Conservation (phyloP, 1,140 invertebrate genomes). For the Antheraea mylitta region DNA sequence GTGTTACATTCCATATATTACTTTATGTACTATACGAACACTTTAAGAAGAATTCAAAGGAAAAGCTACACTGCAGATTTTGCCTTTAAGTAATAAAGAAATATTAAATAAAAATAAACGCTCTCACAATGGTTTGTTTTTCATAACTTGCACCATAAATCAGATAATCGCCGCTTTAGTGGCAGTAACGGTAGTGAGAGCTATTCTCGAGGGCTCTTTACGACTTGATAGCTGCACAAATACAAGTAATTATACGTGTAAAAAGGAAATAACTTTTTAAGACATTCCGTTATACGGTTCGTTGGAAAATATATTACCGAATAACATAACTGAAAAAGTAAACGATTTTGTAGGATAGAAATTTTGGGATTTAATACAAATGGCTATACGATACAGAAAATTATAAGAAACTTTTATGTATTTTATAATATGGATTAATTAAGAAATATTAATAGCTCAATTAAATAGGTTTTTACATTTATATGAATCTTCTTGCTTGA, state of each 20-base stretch:
- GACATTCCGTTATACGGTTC: not conserved
- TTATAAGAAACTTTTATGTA: no score
- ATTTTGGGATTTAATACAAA: no score
- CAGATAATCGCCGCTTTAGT: slow-evolving; percentile 53
- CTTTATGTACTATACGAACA: no score
- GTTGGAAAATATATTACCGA: not conserved
- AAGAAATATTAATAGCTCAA: no score
- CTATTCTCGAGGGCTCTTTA: slow-evolving; percentile 48
- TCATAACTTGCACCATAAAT: slow-evolving; percentile 30
- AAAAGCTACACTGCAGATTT: not conserved
- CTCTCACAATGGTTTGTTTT: not conserved
- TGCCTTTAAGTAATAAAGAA: slow-evolving; percentile 12
- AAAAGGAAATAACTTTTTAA: slow-evolving; percentile 27
- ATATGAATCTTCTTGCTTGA: no score
- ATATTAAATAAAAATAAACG: slow-evolving; percentile 2
- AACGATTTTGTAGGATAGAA: not conserved
- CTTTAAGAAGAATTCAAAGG: no score
- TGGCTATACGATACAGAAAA: no score
- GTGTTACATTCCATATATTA: no score
- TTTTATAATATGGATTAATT: no score
- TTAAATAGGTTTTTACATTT: no score
- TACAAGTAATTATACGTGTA: slow-evolving; percentile 47
- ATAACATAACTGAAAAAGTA: not conserved
- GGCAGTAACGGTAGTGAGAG: slow-evolving; percentile 40
- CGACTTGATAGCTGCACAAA: slow-evolving; percentile 38